These are phyloP conservation scores for Clarias gariepinus DNA, from an alignment of 2,113 vertebrate genomes.

Conservation along the genomic window DNA sequence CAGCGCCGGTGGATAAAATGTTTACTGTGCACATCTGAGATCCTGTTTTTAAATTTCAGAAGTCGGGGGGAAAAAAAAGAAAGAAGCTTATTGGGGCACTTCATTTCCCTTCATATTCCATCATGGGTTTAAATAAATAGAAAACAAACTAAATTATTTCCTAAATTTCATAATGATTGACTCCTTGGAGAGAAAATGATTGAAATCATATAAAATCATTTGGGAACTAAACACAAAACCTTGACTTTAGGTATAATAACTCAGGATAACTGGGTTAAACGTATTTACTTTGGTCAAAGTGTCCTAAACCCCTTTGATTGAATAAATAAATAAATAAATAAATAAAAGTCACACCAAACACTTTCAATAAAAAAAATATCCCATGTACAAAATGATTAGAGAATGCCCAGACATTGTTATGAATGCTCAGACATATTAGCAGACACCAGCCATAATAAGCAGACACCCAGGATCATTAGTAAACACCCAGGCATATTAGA, in stretches of 20 bases:
- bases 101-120: conserved; percentile 50
- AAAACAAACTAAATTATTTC: conserved; percentile 61
- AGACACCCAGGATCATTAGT: no score
- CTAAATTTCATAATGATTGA: conserved; percentile 58
- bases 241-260: not conserved
- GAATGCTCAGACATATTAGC: no score
- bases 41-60: conserved; percentile 7
- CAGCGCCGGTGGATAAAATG: conserved; percentile 13
- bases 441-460: no score
- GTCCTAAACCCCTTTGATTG: not conserved
- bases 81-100: not conserved
- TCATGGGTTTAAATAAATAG: conserved; percentile 57
- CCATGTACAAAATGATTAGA: no score
- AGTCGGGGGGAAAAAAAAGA: not conserved
- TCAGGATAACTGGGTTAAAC: no score
- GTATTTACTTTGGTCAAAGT: not conserved
- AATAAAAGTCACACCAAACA: not conserved
- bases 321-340: not conserved
- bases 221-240: not conserved
- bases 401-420: no score
- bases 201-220: conserved; percentile 4
- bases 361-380: no score
- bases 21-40: conserved; percentile 29
- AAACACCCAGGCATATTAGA: no score
- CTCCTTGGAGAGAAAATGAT: conserved; percentile 49